Base-by-base conservation (phyloP, 2,797 vertebrate genomes). In the Erethizon dorsatum region DNA sequence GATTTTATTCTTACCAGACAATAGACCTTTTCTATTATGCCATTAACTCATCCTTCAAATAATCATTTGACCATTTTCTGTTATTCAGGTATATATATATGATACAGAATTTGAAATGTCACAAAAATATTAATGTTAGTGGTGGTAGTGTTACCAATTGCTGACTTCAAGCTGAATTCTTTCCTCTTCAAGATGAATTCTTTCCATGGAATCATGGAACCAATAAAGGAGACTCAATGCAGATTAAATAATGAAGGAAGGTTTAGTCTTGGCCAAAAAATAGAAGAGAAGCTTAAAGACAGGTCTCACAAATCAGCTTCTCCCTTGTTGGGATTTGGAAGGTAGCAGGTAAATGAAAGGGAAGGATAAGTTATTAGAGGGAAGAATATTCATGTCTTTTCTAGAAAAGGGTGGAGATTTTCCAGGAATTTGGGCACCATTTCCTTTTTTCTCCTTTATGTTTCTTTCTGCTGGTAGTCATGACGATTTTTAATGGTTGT, bases 1-100 rank as follows among this genome's bases (percentile, higher is more conserved):
- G 5, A n/a, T 65, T 78, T 11, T 75, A 45, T 54, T 86, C 28
- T 96, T 59, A 78, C 13, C 6, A 45, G 89, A 79, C 2, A 22
- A 47, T 91, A 52, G 28, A 22, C 26, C 69, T 95, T 73, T 77
- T 12, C 1, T 41, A 41, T 85, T 57, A 11, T 41, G 7, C 28
- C 12, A 50, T 33, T 59, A 56, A 63, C 6, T 5, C 5, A 73
- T 12, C 45, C 91, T 8, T 54, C 24, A 63, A 65, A 41, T 1
- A 54, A 15, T 45, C 26, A 69, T 77, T 90, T 90, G 5, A 79
- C 90, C 37, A 92, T 88, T 91, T 75, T 41, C 22, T 92, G 5
- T 71, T 93, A 41, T 52, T 91, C 3, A 77, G 41, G 2, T 20
- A 41, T 59, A 41, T 91, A 26, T 61, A 82, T 78, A 79, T 54